Conservation (phyloP, 2,888 invertebrate genomes). For the Marronus borbonicus region DNA sequence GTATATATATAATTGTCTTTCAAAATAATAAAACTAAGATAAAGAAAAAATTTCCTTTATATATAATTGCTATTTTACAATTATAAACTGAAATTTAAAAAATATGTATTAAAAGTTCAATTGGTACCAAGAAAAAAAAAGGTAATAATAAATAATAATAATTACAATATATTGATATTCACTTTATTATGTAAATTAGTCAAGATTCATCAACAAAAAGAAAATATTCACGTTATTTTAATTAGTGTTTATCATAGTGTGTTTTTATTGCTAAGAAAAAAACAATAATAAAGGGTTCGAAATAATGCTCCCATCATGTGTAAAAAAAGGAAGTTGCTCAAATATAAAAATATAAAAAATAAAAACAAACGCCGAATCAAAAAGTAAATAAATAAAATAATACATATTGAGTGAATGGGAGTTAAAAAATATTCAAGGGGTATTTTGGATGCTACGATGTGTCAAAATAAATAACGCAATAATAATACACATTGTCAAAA, state of each 20-base stretch:
- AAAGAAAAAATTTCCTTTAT: constrained; percentile 17
- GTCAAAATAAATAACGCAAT: constrained; percentile 47
- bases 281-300: constrained; percentile 51
- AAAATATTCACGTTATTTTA: neutral
- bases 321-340: constrained; percentile 66
- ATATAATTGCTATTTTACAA: neutral
- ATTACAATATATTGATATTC: constrained; percentile 5
- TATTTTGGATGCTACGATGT: constrained; percentile 24
- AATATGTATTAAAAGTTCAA: constrained; percentile 7
- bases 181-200: neutral
- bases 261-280: constrained; percentile 53
- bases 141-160: constrained; percentile 15
- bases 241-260: constrained; percentile 36
- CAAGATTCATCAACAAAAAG: no score
- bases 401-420: constrained; percentile 49
- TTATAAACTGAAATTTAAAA: neutral
- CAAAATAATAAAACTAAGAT: constrained; percentile 20
- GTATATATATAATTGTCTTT: constrained; percentile 43
- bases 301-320: constrained; percentile 56
- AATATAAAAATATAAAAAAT: constrained; percentile 58
- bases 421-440: constrained; percentile 42
- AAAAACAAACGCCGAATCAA: constrained; percentile 56
- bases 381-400: constrained; percentile 45
- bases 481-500: constrained; percentile 56
- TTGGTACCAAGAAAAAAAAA: constrained; percentile 23